Conservation (phyloP, 2,797 vertebrate genomes). For the Darevskia mixta region DNA sequence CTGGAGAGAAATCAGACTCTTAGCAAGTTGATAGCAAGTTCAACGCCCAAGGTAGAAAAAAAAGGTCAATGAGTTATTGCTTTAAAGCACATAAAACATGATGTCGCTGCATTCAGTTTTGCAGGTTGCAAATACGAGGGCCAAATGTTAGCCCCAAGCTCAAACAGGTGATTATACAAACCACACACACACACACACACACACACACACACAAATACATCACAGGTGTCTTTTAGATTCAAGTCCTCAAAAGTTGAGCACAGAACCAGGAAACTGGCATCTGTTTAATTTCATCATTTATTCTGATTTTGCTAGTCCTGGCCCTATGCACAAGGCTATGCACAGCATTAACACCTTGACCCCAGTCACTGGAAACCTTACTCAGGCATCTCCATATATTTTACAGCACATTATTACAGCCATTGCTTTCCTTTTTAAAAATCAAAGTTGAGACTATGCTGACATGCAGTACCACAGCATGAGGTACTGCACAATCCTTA, state of each 20-base stretch:
- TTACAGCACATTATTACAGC: background rate
- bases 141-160: background rate
- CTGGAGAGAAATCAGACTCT: conserved; percentile 72
- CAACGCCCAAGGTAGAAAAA: background rate
- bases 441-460: background rate
- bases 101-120: background rate
- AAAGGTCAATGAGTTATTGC: background rate
- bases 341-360: background rate
- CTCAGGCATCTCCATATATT: background rate
- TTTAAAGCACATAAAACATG: background rate
- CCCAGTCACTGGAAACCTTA: background rate
- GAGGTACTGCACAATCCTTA: background rate
- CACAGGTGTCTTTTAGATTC: background rate
- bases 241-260: background rate
- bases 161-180: background rate
- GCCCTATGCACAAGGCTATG: background rate
- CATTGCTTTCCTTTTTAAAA: background rate
- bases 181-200: background rate
- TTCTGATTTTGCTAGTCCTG: background rate
- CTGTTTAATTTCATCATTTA: background rate
- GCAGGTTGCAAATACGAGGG: background rate
- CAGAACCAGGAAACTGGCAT: background rate
- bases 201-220: background rate
- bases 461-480: background rate
- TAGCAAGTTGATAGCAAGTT: background rate